These are phyloP conservation scores for Epizoanthus rinbou DNA, from an alignment of 92 coral and sea anemone species.

Conservation along the genomic window DNA sequence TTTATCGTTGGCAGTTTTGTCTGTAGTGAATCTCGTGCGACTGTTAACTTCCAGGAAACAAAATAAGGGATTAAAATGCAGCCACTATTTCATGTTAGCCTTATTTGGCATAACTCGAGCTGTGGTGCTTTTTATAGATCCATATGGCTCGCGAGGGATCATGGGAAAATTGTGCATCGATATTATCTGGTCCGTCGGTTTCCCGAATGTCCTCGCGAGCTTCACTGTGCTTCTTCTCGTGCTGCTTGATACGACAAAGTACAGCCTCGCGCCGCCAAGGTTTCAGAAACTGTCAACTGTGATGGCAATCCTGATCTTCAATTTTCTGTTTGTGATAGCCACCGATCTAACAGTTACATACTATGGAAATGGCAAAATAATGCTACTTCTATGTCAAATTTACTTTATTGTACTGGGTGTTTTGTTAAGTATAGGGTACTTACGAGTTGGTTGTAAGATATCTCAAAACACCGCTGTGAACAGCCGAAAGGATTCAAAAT, in stretches of 20 bases:
- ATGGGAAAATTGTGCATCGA: background rate
- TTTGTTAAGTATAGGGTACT: conserved; percentile 29
- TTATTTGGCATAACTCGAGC: conserved; percentile 57
- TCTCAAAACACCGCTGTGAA: conserved; percentile 15
- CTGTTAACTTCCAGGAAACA: conserved; percentile 5
- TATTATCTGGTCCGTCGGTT: conserved; percentile 46
- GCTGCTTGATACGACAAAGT: conserved; percentile 43
- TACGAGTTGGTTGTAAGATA: conserved; percentile 47
- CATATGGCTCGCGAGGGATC: conserved; percentile 47
- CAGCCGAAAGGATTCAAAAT: conserved; percentile 1
- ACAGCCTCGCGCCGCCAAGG: conserved; percentile 44
- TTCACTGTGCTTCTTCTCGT: conserved; percentile 48
- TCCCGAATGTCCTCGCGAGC: conserved; percentile 44
- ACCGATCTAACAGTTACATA: conserved; percentile 25
- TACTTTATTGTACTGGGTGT: conserved; percentile 40
- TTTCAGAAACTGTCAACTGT: conserved; percentile 42
- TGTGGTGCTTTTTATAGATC: conserved; percentile 51
- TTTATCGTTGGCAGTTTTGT: conserved; percentile 38
- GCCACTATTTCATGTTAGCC: conserved; percentile 29
- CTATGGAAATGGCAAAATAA: background rate
- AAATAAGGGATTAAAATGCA: conserved; percentile 31
- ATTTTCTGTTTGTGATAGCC: conserved; percentile 29
- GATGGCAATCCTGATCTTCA: background rate
- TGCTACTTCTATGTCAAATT: conserved; percentile 46
- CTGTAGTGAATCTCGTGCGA: conserved; percentile 19